These are phyloP conservation scores for Meghimatium bilineatum DNA, from an alignment of 2,888 invertebrate genomes.

Conservation along the genomic window DNA sequence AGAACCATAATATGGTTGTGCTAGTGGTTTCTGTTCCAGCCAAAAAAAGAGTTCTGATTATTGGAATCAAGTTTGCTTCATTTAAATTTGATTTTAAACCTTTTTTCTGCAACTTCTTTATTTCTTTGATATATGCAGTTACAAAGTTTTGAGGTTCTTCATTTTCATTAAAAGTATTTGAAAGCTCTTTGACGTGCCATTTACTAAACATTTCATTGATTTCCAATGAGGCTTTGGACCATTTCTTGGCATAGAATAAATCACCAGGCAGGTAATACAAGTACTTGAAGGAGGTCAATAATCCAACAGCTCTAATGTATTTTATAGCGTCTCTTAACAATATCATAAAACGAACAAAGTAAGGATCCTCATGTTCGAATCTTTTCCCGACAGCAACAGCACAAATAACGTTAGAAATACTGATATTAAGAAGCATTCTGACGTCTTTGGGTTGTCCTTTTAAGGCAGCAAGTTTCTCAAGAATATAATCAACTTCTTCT, in stretches of 20 bases:
- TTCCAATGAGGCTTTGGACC: slow-evolving; percentile 16
- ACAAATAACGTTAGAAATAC: slow-evolving; percentile 6
- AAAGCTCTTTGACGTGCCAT: background rate
- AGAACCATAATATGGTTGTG: slow-evolving; percentile 19
- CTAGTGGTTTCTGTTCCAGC: slow-evolving; percentile 32
- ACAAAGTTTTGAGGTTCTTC: slow-evolving; percentile 21
- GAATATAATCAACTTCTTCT: slow-evolving; percentile 27
- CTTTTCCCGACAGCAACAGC: slow-evolving; percentile 4
- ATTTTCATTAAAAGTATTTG: slow-evolving; percentile 16
- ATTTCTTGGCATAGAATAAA: slow-evolving; percentile 47
- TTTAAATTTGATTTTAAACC: background rate
- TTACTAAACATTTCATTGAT: slow-evolving; percentile 7
- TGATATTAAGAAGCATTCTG: background rate
- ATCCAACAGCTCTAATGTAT: background rate
- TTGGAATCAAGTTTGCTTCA: background rate
- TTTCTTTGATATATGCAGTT: slow-evolving; percentile 15
- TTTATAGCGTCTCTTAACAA: background rate
- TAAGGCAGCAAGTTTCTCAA: background rate
- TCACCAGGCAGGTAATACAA: slow-evolving; percentile 29
- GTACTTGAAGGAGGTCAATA: background rate
- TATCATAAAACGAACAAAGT: background rate
- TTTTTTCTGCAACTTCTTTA: background rate
- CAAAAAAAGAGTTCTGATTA: slow-evolving; percentile 24
- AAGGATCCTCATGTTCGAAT: slow-evolving; percentile 5
- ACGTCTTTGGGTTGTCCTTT: slow-evolving; percentile 4